phyloP scores from a whole-genome alignment of 2,113 vertebrate genomes.

The Lasiurus borealis region DNA sequence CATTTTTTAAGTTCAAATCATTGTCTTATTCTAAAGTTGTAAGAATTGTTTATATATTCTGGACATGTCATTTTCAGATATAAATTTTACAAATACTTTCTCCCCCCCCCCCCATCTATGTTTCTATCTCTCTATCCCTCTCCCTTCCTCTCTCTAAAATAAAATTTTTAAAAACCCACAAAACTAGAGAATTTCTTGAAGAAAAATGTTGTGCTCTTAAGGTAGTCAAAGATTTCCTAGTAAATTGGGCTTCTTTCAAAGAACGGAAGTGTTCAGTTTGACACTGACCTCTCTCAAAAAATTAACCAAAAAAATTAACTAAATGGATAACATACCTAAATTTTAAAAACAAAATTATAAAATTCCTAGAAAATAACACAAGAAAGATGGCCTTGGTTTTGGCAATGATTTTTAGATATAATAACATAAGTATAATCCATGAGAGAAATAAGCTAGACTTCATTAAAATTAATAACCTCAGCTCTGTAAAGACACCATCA shows the following conservation, averaged over 20 bases:
- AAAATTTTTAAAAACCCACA: too few relatives aligned
- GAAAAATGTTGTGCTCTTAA: too few relatives aligned
- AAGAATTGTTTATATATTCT: too few relatives aligned
- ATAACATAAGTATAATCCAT: background rate
- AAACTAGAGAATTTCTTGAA: too few relatives aligned
- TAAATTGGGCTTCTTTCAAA: background rate
- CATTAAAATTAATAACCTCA: background rate
- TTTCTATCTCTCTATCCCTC: too few relatives aligned
- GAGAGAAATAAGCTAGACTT: background rate
- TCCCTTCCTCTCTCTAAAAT: too few relatives aligned
- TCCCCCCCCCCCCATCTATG: background rate
- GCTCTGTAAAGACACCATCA: background rate
- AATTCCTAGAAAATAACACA: background rate
- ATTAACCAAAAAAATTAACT: background rate
- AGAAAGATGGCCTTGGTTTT: background rate
- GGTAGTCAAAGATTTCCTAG: too few relatives aligned
- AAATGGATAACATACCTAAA: background rate
- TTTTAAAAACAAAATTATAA: background rate
- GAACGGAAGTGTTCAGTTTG: background rate
- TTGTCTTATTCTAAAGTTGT: too few relatives aligned
- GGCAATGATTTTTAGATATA: background rate
- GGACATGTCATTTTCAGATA: too few relatives aligned
- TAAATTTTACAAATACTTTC: too few relatives aligned
- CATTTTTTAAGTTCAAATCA: too few relatives aligned
- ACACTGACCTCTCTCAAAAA: background rate